Percentiles rank a stretch among this genome's conserved stretches.
phyloP scores from a whole-genome alignment of 2,113 vertebrate genomes.

The Cyprinus carpio region DNA sequence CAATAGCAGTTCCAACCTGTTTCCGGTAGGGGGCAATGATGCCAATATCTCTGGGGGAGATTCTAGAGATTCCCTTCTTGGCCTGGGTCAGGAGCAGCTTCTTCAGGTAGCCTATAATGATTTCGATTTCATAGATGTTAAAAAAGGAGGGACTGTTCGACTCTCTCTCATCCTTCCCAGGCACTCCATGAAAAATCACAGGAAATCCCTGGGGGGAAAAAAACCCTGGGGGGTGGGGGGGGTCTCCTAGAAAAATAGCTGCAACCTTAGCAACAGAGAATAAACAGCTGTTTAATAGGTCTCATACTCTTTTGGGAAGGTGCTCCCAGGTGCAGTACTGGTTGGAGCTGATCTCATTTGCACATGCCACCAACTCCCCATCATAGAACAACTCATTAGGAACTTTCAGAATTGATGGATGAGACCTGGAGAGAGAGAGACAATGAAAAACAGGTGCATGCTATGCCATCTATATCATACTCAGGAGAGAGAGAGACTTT shows the following conservation, averaged over 20 bases:
- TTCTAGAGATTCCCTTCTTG: slow-evolving; percentile 70
- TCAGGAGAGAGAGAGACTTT: neutral
- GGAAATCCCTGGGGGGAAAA: slow-evolving; percentile 93
- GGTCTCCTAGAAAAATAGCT: no score
- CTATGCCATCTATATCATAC: slow-evolving; percentile 69
- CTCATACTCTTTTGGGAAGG: slow-evolving; percentile 76
- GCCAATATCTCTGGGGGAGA: slow-evolving; percentile 82
- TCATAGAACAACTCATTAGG: slow-evolving; percentile 91
- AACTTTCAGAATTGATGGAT: slow-evolving; percentile 83
- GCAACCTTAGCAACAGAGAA: neutral
- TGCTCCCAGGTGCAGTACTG: slow-evolving; percentile 83
- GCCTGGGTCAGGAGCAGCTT: slow-evolving; percentile 78
- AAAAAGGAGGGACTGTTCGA: slow-evolving; percentile 91
- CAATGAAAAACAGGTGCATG: neutral
- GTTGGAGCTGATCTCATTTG: slow-evolving; percentile 63
- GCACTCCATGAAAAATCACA: slow-evolving; percentile 88
- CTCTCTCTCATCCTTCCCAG: slow-evolving; percentile 81
- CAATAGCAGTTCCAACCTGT: slow-evolving; percentile 75
- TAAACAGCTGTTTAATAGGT: neutral
- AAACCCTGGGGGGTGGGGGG: no score
- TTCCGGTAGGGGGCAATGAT: slow-evolving; percentile 96
- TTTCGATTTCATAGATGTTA: slow-evolving; percentile 83
- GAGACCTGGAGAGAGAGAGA: slow-evolving; percentile 81
- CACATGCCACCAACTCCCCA: slow-evolving; percentile 76
- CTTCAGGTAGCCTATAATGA: slow-evolving; percentile 81